A percentile compares a stretch with the other conserved stretches of the same genome.
These are phyloP conservation scores for Asarcornis scutulata DNA, from an alignment of 2,113 vertebrate species.

Conservation along the genomic window DNA sequence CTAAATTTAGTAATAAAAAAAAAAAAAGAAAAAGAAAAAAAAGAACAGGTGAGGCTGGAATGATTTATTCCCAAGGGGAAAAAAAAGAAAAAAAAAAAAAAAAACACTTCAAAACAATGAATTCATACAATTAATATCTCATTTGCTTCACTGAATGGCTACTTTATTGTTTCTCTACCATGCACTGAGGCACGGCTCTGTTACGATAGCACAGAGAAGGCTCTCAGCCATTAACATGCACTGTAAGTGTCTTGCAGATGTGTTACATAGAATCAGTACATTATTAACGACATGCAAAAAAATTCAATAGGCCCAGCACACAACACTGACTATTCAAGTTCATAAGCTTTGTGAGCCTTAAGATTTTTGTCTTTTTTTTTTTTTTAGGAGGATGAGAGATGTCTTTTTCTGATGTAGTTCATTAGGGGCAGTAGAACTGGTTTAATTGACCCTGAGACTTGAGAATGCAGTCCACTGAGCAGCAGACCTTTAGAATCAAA, in stretches of 20 bases:
- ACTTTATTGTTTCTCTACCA: neutral
- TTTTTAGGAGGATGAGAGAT: neutral
- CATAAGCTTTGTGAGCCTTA: neutral
- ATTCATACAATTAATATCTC: neutral
- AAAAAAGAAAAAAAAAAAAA: neutral
- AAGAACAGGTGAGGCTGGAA: neutral
- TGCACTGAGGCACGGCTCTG: neutral
- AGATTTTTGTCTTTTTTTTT: neutral
- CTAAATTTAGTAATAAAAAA: neutral
- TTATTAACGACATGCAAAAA: slow-evolving; percentile 37
- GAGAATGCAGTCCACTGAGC: neutral
- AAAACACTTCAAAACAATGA: neutral
- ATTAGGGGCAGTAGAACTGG: neutral
- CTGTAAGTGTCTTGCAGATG: neutral
- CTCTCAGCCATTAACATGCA: neutral
- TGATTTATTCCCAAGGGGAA: neutral
- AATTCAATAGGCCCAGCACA: neutral
- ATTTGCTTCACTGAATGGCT: neutral
- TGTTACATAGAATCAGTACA: neutral
- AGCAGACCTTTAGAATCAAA: neutral
- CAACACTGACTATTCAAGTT: neutral
- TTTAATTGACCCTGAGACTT: neutral
- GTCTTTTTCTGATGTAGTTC: neutral
- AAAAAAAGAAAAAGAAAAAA: neutral
- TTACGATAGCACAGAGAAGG: neutral